Percentiles rank a stretch among this genome's conserved stretches.
Conservation (phyloP, 2,888 invertebrate genomes). For the Xestia xanthographa region DNA sequence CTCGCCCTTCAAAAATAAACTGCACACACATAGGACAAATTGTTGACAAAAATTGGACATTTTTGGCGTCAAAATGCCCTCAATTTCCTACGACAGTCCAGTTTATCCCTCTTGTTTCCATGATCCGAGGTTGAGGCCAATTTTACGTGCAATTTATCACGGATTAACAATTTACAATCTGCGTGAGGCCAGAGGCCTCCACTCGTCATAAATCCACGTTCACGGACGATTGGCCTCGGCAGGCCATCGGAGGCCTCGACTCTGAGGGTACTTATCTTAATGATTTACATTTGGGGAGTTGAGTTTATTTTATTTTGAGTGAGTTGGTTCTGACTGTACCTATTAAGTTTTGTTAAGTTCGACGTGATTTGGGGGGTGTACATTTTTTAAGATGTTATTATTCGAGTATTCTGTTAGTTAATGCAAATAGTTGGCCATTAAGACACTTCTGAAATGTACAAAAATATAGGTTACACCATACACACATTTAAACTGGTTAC, state of each 20-base stretch:
- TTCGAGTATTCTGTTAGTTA: background rate
- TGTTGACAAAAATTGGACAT: background rate
- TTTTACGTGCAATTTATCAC: slow-evolving; percentile 66
- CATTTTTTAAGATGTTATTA: background rate
- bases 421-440: background rate
- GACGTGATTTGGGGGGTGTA: background rate
- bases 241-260: slow-evolving; percentile 34
- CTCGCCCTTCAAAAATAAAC: background rate
- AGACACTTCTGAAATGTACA: background rate
- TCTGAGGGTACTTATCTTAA: slow-evolving; percentile 59
- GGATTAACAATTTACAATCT: slow-evolving; percentile 69
- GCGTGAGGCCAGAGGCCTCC: slow-evolving; percentile 55
- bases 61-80: too few relatives aligned
- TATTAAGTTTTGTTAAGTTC: background rate
- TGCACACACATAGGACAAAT: background rate
- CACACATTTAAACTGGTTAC: background rate
- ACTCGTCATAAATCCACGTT: slow-evolving; percentile 65
- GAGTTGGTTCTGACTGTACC: background rate
- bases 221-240: slow-evolving; percentile 55
- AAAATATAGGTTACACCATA: background rate
- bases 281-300: slow-evolving; percentile 55
- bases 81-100: slow-evolving; percentile 2
- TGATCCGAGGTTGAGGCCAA: slow-evolving; percentile 41
- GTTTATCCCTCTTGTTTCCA: slow-evolving; percentile 42
- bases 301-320: slow-evolving; percentile 38